phyloP scores from a whole-genome alignment of 2,797 vertebrate species.

The Astyanax mexicanus region DNA sequence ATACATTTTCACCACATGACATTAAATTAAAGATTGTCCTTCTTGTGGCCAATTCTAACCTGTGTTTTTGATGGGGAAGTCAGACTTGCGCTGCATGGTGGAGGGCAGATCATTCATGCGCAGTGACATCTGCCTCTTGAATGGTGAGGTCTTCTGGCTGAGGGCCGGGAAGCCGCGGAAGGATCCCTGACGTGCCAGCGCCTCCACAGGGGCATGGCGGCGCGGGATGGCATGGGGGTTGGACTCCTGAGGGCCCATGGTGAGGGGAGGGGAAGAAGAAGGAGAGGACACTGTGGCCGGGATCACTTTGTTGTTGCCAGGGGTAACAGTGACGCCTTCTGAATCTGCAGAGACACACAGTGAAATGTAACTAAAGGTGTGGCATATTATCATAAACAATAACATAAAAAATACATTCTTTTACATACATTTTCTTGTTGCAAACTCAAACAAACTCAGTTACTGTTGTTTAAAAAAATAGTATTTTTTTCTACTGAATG shows the following conservation, averaged over 20 bases:
- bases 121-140: conserved; percentile 94
- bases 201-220: conserved; percentile 92
- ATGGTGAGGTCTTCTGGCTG: conserved; percentile 97
- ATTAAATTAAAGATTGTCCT: no score
- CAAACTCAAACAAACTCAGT: no score
- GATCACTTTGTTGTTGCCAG: conserved; percentile 61
- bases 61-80: conserved; percentile 93
- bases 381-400: no score
- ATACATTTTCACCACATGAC: no score
- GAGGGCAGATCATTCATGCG: conserved; percentile 97
- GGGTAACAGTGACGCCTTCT: conserved; percentile 27
- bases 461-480: no score
- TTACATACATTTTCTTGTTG: no score
- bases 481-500: no score
- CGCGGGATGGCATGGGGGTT: conserved; percentile 91
- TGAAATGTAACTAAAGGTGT: no score
- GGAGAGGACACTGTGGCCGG: conserved; percentile 57
- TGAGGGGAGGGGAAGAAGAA: conserved; percentile 81
- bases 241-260: conserved; percentile 80
- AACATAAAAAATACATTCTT: no score
- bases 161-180: conserved; percentile 96
- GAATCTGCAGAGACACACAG: conserved; percentile 37
- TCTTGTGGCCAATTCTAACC: conserved; percentile 77
- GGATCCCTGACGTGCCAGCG: conserved; percentile 94
- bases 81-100: conserved; percentile 94